phyloP scores from a whole-genome alignment of 2,888 invertebrate species.

The Prosapia bicincta region DNA sequence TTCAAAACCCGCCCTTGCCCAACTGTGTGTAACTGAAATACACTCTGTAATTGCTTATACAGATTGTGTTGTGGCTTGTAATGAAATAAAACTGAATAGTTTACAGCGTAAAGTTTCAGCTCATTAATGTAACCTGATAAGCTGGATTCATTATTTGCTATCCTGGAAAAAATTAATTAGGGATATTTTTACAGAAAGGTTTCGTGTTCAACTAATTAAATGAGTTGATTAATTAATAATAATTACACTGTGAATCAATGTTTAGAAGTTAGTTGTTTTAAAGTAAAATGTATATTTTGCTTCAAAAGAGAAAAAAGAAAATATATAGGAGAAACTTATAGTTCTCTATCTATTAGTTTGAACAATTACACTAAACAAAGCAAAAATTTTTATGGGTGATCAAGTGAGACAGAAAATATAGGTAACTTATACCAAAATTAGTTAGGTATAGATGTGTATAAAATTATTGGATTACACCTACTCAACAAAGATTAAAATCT shows the following conservation, averaged over 20 bases:
- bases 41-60: background rate
- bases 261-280: background rate
- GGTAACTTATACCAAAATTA: too few species aligned
- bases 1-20: background rate
- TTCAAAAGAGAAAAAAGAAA: too few species aligned
- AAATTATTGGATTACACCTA: too few species aligned
- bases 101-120: background rate
- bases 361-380: too few species aligned
- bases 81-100: slow-evolving; percentile 2
- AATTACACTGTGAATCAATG: background rate
- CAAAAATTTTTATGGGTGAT: too few species aligned
- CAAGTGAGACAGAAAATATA: too few species aligned
- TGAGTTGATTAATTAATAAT: background rate
- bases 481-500: too few species aligned
- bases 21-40: background rate
- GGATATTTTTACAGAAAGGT: background rate
- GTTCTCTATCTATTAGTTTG: too few species aligned
- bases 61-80: background rate
- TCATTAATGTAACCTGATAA: background rate
- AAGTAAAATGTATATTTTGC: too few species aligned
- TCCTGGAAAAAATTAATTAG: background rate
- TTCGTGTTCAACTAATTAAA: background rate
- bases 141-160: background rate
- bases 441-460: too few species aligned
- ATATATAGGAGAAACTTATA: too few species aligned